Evolutionary conservation across 2,888 invertebrate genomes (phyloP).

Genomic region (Drosophila fungiperda): DNA sequence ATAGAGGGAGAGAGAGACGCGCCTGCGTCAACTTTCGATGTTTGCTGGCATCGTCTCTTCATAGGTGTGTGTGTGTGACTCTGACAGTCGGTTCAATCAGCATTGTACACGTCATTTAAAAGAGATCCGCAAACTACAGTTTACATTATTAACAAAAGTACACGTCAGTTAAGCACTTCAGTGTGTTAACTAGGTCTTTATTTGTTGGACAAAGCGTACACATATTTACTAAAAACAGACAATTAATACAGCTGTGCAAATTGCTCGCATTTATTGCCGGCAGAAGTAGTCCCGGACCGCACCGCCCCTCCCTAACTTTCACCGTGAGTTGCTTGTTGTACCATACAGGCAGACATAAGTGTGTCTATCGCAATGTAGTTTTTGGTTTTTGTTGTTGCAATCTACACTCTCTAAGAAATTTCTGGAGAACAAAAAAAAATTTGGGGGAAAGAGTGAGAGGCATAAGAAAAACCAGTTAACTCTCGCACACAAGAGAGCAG

Average conservation of each 20-base stretch:
- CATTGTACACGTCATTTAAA: constrained; percentile 73
- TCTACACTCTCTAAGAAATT: too few relatives aligned
- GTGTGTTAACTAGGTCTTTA: constrained; percentile 4
- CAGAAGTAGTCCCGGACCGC: constrained; percentile 9
- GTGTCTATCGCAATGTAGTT: constrained; percentile 7
- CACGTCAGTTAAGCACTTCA: constrained; percentile 62
- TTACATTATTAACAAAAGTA: constrained; percentile 53
- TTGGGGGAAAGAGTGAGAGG: constrained; percentile 6
- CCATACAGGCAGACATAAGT: background rate
- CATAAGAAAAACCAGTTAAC: constrained; percentile 62
- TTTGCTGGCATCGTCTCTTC: constrained; percentile 24
- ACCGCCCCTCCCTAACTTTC: constrained; percentile 51
- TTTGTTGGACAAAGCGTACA: background rate
- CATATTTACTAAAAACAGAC: constrained; percentile 12
- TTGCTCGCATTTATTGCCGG: constrained; percentile 34
- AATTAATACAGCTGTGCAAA: constrained; percentile 54
- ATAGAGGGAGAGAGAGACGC: constrained; percentile 22
- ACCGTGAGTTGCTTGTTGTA: constrained; percentile 41
- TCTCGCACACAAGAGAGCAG: constrained; percentile 8
- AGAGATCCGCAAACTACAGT: constrained; percentile 37
- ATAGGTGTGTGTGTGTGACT: constrained; percentile 9
- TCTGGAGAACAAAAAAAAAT: constrained; percentile 6
- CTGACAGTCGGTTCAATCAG: constrained; percentile 60
- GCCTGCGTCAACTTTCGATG: constrained; percentile 58
- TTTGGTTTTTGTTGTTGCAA: constrained; percentile 8